phyloP scores from a whole-genome alignment of 2,797 vertebrate genomes.

The Miichthys miiuy region DNA sequence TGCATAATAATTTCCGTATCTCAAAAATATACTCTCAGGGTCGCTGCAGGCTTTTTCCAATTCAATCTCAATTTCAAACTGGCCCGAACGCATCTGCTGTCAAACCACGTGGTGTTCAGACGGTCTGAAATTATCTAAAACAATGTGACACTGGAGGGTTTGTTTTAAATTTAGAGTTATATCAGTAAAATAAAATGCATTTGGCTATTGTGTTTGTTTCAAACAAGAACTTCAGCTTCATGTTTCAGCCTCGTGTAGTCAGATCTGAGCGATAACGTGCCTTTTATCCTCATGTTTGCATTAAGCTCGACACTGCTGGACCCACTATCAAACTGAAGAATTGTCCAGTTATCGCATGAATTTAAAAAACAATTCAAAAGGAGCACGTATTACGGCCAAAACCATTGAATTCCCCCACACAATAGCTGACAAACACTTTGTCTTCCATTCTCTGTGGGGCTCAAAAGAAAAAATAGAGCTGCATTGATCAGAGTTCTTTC shows the following conservation, averaged over 20 bases:
- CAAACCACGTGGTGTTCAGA: neutral
- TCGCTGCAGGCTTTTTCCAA: conserved; percentile 31
- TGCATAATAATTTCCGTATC: conserved; percentile 56
- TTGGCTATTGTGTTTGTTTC: neutral
- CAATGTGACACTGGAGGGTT: neutral
- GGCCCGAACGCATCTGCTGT: conserved; percentile 14
- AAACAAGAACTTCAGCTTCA: neutral
- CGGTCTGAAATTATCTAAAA: neutral
- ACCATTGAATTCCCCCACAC: neutral
- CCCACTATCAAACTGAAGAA: neutral
- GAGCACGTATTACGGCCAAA: neutral
- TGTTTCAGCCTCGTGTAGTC: neutral
- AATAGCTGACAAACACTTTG: neutral
- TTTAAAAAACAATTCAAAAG: neutral
- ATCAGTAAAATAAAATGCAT: neutral
- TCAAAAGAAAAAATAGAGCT: neutral
- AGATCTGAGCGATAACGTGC: neutral
- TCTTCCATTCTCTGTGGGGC: neutral
- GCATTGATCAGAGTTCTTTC: neutral
- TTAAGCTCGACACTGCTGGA: neutral
- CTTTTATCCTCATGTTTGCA: neutral
- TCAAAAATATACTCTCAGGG: conserved; percentile 24
- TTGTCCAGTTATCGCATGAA: fast-evolving
- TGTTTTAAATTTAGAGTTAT: neutral
- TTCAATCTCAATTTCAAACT: conserved; percentile 33